Evolutionary conservation across 2,797 vertebrate species (phyloP), one percentile per base, ranked within the genome.

Genomic region (Neosilurus hyrtlii): DNA sequence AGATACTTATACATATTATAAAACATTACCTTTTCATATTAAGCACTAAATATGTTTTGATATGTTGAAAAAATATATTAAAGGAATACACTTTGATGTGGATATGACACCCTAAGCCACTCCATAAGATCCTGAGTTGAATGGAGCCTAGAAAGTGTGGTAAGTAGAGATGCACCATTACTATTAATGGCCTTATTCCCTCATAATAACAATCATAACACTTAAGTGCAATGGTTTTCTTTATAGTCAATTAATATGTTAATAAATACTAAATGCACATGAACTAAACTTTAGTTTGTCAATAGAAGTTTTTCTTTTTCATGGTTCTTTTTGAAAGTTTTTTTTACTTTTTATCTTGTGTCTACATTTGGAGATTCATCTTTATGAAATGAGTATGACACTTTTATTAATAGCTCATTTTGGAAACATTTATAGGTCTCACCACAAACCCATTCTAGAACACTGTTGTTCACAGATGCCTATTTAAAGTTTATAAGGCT

Each of bases 401-500:
- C 56, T 61, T 76, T 84, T 52, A 84, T 84, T 37, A 81, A 61
- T 18, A 68, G 20, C 52, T 80, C 35, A 66, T 49, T 81, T 81
- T 51, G 76, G 24, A 84, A 52, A 76, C 49, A 51, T 15, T 73
- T 84, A 54, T 70, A 61, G 52, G 51, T 79, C 37, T 67, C 66
- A 80, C 43, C 74, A 73, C 61, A 83, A 63, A 16, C 65, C 24
- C 6, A 57, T 73, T 79, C 11, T 37, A 70, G 6, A 78, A 52
- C 35, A 62, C 16, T 54, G 35, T 22, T 18, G 8, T 62, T 71
- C 57, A 67, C 11, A 54, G 65, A 59, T 70, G 65, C 37, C 18
- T 51, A 51, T 76, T 75, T 75, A 80, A 61, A 66, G 26, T 84
- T 84, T 84, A 84, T 75, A 56, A 52, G 78, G 26, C 11, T 54